Percentiles rank a stretch among this genome's conserved stretches.
phyloP scores from a whole-genome alignment of 2,797 vertebrate species.

The Etheostoma perlongum region DNA sequence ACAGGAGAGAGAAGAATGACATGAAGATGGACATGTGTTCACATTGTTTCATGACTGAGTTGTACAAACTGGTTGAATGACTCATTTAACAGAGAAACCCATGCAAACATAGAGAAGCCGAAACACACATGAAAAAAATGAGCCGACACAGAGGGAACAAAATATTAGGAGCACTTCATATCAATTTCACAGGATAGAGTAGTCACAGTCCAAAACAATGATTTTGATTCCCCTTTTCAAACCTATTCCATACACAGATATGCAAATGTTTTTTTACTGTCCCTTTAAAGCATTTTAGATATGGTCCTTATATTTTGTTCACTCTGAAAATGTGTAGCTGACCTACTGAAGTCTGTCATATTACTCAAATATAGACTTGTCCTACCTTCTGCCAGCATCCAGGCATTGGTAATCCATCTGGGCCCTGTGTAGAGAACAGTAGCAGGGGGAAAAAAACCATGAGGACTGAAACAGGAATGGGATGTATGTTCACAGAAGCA shows the following conservation, averaged over 20 bases:
- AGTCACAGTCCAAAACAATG: not conserved
- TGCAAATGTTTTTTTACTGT: not conserved
- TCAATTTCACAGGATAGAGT: not conserved
- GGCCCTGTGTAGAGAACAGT: conserved; percentile 88
- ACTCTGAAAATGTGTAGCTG: conserved; percentile 1
- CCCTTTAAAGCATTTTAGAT: not conserved
- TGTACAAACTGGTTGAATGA: conserved; percentile 30
- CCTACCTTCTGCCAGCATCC: conserved; percentile 99
- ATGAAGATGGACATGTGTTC: conserved; percentile 45
- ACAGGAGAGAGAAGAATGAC: conserved; percentile 79
- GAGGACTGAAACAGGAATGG: conserved; percentile 33
- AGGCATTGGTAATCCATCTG: conserved; percentile 99
- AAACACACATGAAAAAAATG: conserved; percentile 25
- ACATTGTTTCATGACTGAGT: conserved; percentile 31
- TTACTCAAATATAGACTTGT: not conserved
- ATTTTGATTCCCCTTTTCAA: not conserved
- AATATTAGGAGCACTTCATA: conserved; percentile 8
- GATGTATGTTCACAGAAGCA: not conserved
- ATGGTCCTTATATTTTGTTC: conserved; percentile 5
- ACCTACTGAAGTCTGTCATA: not conserved
- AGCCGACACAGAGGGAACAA: not conserved
- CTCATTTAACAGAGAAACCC: conserved; percentile 36
- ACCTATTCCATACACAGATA: not conserved
- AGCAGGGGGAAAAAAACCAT: conserved; percentile 26
- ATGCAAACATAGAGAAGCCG: conserved; percentile 64